phyloP scores from a whole-genome alignment of 2,113 vertebrate species.

The Eonycteris spelaea region DNA sequence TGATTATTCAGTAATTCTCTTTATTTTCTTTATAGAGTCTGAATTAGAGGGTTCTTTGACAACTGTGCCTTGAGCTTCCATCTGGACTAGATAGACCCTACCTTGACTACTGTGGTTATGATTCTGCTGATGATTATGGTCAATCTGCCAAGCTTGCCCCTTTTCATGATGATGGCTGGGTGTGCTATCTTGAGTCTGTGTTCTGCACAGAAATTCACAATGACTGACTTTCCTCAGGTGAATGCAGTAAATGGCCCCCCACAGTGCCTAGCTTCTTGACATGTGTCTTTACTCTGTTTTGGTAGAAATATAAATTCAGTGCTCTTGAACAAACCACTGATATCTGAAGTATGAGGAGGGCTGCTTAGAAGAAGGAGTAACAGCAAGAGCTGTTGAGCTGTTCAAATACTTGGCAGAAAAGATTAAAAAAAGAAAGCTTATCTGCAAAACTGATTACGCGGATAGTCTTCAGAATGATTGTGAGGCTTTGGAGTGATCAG shows the following conservation, averaged over 20 bases:
- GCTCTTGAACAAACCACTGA: slow-evolving; percentile 29
- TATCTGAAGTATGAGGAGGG: slow-evolving; percentile 36
- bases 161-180: neutral
- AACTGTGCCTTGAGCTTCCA: neutral
- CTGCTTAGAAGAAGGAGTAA: neutral
- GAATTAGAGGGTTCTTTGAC: neutral
- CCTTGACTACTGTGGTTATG: neutral
- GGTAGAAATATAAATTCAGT: neutral
- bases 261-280: neutral
- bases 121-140: neutral
- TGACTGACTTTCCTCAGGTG: rapidly evolving
- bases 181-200: neutral
- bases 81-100: neutral
- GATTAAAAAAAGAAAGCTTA: slow-evolving; percentile 58
- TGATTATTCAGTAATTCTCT: neutral
- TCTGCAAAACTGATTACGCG: slow-evolving; percentile 52
- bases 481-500: slow-evolving; percentile 33
- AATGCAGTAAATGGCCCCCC: neutral
- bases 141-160: rapidly evolving
- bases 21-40: neutral
- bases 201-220: neutral
- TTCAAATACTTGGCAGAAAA: neutral
- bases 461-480: slow-evolving; percentile 45
- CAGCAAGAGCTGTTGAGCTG: slow-evolving; percentile 58
- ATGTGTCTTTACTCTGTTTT: neutral